Conservation (phyloP, 2,888 invertebrate genomes). For the Taenaris catops region DNA sequence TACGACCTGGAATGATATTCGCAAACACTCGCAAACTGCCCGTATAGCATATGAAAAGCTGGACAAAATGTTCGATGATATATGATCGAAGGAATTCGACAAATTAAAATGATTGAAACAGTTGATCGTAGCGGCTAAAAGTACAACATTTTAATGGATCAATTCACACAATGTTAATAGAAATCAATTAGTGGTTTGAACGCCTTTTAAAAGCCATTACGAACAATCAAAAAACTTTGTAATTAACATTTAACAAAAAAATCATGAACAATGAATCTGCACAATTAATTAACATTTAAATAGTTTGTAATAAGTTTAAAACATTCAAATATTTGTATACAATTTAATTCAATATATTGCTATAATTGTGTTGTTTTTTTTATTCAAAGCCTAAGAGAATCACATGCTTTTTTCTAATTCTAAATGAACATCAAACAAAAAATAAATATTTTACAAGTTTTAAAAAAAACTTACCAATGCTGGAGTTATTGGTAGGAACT, state of each 20-base stretch:
- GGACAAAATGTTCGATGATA: slow-evolving; percentile 24
- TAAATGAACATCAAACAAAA: slow-evolving; percentile 4
- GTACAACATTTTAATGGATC: no score
- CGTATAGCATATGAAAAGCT: slow-evolving; percentile 24
- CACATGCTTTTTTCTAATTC: neutral
- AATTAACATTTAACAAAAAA: slow-evolving; percentile 4
- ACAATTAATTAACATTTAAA: slow-evolving; percentile 8
- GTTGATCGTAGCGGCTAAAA: slow-evolving; percentile 13
- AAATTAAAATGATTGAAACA: slow-evolving; percentile 14
- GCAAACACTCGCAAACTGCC: slow-evolving; percentile 45
- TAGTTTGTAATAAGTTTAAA: no score
- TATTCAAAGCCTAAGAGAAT: no score
- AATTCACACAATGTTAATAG: neutral
- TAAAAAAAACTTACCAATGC: slow-evolving; percentile 85
- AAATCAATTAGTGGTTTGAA: neutral
- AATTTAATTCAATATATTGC: no score
- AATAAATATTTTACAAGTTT: neutral
- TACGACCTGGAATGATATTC: slow-evolving; percentile 69
- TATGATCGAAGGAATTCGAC: slow-evolving; percentile 18
- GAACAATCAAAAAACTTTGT: slow-evolving; percentile 9
- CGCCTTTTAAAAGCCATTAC: slow-evolving; percentile 3
- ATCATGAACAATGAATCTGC: slow-evolving; percentile 6
- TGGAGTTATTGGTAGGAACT: slow-evolving; percentile 91
- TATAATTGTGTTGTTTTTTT: no score
- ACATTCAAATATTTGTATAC: no score